Percentiles rank a stretch among this genome's conserved stretches.
phyloP scores from a whole-genome alignment of 2,797 vertebrate genomes.

The Oreochromis grahami region DNA sequence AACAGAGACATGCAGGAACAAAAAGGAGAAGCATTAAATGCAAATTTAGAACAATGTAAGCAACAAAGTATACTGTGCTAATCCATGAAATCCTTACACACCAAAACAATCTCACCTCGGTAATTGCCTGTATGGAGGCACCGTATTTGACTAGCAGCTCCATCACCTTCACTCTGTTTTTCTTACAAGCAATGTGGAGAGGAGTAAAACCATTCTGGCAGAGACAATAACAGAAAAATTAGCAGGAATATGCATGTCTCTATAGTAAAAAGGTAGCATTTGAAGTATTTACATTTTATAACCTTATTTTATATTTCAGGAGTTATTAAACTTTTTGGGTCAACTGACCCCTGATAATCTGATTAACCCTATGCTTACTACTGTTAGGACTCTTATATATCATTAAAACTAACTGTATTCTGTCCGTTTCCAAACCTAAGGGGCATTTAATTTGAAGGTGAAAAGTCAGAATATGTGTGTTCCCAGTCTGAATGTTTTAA shows the following conservation, averaged over 20 bases:
- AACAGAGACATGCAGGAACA: not conserved
- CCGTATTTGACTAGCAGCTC: constrained; percentile 98
- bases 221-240: not conserved
- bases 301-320: not conserved
- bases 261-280: not conserved
- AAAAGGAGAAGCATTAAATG: not conserved
- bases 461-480: not conserved
- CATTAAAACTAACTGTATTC: not conserved
- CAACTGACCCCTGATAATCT: not conserved
- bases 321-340: not conserved
- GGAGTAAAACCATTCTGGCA: constrained; percentile 97
- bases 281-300: not conserved
- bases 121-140: constrained; percentile 96
- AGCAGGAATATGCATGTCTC: not conserved
- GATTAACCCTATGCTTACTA: not conserved
- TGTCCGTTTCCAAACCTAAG: not conserved
- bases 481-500: not conserved
- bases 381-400: not conserved
- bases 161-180: constrained; percentile 99
- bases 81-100: not conserved
- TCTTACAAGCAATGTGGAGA: constrained; percentile 99
- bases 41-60: not conserved
- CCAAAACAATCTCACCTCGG: constrained; percentile 82
- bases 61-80: not conserved
- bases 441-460: not conserved